Evolutionary conservation across 2,888 invertebrate genomes (phyloP).

Genomic region (Tinea trinotella): DNA sequence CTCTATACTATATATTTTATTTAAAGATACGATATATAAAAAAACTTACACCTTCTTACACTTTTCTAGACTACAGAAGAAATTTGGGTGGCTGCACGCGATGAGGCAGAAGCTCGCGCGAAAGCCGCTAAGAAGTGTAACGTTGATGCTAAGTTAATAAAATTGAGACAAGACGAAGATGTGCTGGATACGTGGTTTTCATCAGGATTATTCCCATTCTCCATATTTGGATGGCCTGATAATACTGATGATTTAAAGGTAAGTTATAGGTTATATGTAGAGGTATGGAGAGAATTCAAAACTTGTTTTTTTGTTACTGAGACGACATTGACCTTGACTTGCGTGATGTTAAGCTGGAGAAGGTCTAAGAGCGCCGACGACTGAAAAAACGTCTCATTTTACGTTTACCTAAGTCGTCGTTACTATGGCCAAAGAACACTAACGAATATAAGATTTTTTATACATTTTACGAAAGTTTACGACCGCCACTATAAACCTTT

Average conservation of each 20-base stretch:
- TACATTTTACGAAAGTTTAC: background rate
- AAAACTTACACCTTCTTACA: background rate
- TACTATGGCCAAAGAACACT: background rate
- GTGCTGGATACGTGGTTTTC: constrained; percentile 99
- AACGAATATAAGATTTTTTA: background rate
- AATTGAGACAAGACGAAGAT: constrained; percentile 88
- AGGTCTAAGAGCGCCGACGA: too few species aligned
- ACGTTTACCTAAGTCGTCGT: too few species aligned
- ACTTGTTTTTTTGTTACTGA: too few species aligned
- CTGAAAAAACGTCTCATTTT: too few species aligned
- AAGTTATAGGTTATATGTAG: too few species aligned
- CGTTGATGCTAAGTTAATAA: constrained; percentile 62
- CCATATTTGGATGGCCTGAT: constrained; percentile 98
- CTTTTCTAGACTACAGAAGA: constrained; percentile 45
- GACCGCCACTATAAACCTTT: too few species aligned
- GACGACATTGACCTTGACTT: too few species aligned
- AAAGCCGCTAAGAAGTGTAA: constrained; percentile 85
- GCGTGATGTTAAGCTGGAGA: too few species aligned
- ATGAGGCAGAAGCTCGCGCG: constrained; percentile 79
- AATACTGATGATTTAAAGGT: constrained; percentile 77
- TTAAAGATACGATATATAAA: background rate
- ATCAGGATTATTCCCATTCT: constrained; percentile 95
- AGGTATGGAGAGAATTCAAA: too few species aligned
- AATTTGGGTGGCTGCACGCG: constrained; percentile 85
- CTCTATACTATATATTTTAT: too few species aligned